Conservation (phyloP, 2,113 vertebrate genomes). For the Lota lota region DNA sequence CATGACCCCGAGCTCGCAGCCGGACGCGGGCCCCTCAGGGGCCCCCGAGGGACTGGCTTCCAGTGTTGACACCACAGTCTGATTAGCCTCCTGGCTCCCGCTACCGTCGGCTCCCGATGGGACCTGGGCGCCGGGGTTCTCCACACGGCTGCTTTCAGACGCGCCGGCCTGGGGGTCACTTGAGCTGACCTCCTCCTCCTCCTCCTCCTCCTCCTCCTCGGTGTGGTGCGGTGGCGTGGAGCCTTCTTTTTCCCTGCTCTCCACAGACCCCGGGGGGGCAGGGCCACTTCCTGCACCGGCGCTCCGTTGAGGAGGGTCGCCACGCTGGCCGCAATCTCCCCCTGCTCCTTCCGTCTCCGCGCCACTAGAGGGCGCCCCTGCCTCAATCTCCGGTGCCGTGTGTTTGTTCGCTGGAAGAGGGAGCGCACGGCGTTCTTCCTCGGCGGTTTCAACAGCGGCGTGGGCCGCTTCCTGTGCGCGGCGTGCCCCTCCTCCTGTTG, state of each 20-base stretch:
- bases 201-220: conserved; percentile 1
- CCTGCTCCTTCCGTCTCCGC: background rate
- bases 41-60: background rate
- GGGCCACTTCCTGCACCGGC: conserved; percentile 27
- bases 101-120: background rate
- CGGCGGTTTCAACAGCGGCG: background rate
- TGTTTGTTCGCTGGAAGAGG: background rate
- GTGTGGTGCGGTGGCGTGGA: conserved; percentile 3
- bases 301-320: conserved; percentile 8
- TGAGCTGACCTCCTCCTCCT: background rate
- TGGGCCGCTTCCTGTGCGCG: background rate
- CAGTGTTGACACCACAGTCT: background rate
- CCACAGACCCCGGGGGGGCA: conserved; percentile 14
- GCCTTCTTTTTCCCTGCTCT: conserved; percentile 22
- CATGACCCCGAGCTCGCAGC: conserved; percentile 1
- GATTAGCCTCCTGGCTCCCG: background rate
- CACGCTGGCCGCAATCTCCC: background rate
- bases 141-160: background rate
- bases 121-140: background rate
- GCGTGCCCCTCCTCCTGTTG: background rate
- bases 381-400: conserved; percentile 6
- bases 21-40: background rate
- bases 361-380: conserved; percentile 40
- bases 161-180: background rate
- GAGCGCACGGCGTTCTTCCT: background rate